These are phyloP conservation scores for Scomberomorus guttatus DNA, from an alignment of 2,797 vertebrate genomes.

Conservation along the genomic window DNA sequence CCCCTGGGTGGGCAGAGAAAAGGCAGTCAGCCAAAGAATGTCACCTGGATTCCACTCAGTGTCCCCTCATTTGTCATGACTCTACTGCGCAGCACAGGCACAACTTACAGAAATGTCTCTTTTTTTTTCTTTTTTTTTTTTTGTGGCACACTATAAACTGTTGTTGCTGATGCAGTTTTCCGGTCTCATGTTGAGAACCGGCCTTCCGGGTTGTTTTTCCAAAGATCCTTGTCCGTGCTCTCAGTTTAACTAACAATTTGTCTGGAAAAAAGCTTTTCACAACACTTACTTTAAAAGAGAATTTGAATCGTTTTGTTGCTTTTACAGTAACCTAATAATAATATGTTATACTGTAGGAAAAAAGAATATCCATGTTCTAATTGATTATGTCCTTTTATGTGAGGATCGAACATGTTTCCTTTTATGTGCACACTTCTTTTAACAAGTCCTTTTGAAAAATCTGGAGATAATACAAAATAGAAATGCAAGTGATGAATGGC, in stretches of 20 bases:
- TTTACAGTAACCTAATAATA: background rate
- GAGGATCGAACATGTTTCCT: background rate
- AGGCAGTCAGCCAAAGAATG: slow-evolving; percentile 78
- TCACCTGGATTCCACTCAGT: slow-evolving; percentile 74
- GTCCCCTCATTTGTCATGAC: slow-evolving; percentile 78
- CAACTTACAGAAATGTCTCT: slow-evolving; percentile 46
- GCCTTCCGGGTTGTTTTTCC: slow-evolving; percentile 44
- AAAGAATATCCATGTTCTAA: background rate
- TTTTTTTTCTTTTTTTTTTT: background rate
- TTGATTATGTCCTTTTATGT: slow-evolving; percentile 13
- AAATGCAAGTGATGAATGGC: background rate
- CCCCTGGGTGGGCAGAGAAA: slow-evolving; percentile 78
- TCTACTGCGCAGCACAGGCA: slow-evolving; percentile 42
- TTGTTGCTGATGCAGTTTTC: slow-evolving; percentile 55
- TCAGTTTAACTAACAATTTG: slow-evolving; percentile 19
- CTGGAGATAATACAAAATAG: slow-evolving; percentile 12
- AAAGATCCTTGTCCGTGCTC: slow-evolving; percentile 16
- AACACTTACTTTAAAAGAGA: background rate
- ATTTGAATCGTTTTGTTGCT: background rate
- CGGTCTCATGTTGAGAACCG: slow-evolving; percentile 60
- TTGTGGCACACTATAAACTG: slow-evolving; percentile 55
- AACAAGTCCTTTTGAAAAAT: background rate
- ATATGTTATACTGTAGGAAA: background rate
- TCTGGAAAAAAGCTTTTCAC: slow-evolving; percentile 12
- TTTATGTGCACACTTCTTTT: background rate